These are phyloP conservation scores for Tachycineta bicolor DNA, from an alignment of 2,113 vertebrate species.

Conservation along the genomic window DNA sequence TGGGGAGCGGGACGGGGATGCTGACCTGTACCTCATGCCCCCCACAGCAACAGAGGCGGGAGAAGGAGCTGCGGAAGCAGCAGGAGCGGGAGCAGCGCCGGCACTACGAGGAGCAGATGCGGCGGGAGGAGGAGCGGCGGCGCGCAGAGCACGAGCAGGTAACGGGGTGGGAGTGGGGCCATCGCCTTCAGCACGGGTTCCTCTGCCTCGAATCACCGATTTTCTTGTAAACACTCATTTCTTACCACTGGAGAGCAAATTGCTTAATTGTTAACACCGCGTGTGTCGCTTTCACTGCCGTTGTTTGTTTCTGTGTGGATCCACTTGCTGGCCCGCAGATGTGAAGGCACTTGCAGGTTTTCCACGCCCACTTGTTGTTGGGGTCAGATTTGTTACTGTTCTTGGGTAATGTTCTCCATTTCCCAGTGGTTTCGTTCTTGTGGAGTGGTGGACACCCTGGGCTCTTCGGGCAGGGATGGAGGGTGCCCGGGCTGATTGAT, in stretches of 20 bases:
- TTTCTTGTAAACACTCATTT: not conserved
- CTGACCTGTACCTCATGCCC: not conserved
- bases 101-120: slow-evolving; percentile 93
- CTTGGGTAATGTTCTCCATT: not conserved
- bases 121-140: slow-evolving; percentile 92
- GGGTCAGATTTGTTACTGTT: not conserved
- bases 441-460: not conserved
- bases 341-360: not conserved
- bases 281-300: slow-evolving; percentile 4
- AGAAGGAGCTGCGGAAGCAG: slow-evolving; percentile 95
- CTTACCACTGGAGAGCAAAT: slow-evolving; percentile 19
- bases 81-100: slow-evolving; percentile 96
- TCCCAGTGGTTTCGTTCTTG: not conserved
- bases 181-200: not conserved
- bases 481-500: not conserved
- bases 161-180: accelerated
- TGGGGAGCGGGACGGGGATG: accelerated
- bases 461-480: not conserved
- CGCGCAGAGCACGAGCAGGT: slow-evolving; percentile 96
- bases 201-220: not conserved
- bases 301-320: not conserved
- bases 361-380: not conserved
- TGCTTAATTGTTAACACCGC: not conserved
- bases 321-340: not conserved
- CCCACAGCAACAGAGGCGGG: slow-evolving; percentile 90